Evolutionary conservation across 2,888 invertebrate species (phyloP).

Genomic region (Dasysyrphus tricinctus): DNA sequence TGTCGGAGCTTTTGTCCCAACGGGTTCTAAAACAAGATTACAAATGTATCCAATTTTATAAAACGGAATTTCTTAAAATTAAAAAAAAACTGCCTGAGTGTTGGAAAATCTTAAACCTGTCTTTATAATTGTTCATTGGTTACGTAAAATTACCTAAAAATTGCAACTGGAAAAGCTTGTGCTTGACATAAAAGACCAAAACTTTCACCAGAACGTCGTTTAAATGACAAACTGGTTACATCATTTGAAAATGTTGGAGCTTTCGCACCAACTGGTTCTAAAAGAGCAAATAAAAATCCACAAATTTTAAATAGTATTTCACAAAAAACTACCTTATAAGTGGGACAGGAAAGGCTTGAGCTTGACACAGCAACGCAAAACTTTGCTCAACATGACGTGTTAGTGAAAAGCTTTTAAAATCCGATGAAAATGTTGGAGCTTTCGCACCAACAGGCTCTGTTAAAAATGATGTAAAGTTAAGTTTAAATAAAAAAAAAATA

Average conservation of each 20-base stretch:
- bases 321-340: constrained; percentile 79
- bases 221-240: constrained; percentile 82
- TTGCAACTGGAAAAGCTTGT: constrained; percentile 86
- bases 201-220: constrained; percentile 84
- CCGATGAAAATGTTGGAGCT: constrained; percentile 83
- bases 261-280: constrained; percentile 86
- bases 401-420: constrained; percentile 81
- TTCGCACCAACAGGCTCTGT: constrained; percentile 84
- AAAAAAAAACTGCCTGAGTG: constrained; percentile 30
- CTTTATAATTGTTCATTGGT: neutral
- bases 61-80: neutral
- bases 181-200: constrained; percentile 87
- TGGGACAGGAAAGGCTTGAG: constrained; percentile 84
- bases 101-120: neutral
- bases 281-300: constrained; percentile 24
- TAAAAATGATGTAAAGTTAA: constrained; percentile 22
- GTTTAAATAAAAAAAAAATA: neutral
- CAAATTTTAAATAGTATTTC: neutral
- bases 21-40: constrained; percentile 83
- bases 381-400: constrained; percentile 80
- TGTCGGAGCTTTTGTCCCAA: constrained; percentile 85
- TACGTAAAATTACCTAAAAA: constrained; percentile 64
- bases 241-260: constrained; percentile 86
- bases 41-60: neutral
- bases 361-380: constrained; percentile 84